Conservation (phyloP, 2,113 vertebrate species). For the Erythrocercus mccallii region DNA sequence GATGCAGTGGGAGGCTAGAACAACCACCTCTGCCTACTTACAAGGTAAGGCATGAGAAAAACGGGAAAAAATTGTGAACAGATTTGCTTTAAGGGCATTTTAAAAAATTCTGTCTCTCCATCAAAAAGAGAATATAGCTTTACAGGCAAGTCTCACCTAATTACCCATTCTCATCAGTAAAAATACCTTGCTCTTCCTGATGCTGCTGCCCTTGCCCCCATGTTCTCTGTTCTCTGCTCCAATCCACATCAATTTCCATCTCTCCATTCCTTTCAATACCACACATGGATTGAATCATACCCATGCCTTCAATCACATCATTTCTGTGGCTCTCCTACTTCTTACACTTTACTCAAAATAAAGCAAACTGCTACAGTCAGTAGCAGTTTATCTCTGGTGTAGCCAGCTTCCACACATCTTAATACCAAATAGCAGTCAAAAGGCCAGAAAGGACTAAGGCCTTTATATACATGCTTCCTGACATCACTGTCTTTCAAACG, state of each 20-base stretch:
- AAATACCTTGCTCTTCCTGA: neutral
- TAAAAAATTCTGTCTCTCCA: neutral
- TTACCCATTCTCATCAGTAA: neutral
- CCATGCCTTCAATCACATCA: neutral
- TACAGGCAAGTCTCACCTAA: neutral
- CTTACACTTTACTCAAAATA: neutral
- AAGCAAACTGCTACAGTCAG: neutral
- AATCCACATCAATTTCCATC: neutral
- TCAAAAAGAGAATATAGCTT: neutral
- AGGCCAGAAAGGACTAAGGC: neutral
- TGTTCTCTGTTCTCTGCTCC: neutral
- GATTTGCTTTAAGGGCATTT: neutral
- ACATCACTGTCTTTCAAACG: neutral
- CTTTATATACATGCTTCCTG: neutral
- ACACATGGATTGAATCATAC: neutral
- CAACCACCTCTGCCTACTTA: neutral
- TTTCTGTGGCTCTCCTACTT: neutral
- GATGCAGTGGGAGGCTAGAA: neutral
- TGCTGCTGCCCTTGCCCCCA: neutral
- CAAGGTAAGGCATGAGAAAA: neutral
- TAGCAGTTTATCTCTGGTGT: neutral
- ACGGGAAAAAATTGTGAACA: neutral
- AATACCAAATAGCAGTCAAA: neutral
- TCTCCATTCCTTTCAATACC: neutral
- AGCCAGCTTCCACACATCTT: neutral